Base-by-base conservation (phyloP, 2,113 vertebrate species). In the Melospiza georgiana region DNA sequence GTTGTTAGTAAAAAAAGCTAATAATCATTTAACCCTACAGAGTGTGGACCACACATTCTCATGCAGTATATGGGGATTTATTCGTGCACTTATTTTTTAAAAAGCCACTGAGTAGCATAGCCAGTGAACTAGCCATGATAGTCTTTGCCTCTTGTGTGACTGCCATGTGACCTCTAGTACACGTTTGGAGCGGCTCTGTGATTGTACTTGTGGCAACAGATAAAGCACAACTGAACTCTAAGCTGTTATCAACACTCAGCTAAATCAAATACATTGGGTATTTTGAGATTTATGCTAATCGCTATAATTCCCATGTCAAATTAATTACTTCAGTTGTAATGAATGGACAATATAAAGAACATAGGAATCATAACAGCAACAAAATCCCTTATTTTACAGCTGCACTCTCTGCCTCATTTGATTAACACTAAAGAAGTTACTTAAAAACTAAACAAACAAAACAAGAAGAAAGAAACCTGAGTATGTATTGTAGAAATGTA, bases 401-500 rank as follows among this genome's bases (percentile, higher is more conserved):
- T 96, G 96, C 91, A 94, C 93, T 89, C 75, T 97, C 97, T 95
- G 96, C 95, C 97, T 97, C 97, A 96, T 97, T 94, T 94, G 93
- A 94, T 96, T 89, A 87, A 97, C 88, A 85, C 75, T 96, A 95
- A 93, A 91, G 81, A 94, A 96, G 41, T 90, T 93, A 75, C 83
- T 94, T 93, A 84, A 95, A 95, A 96, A 94, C 67, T 91, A 92
- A 93, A 95, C 92, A 95, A 95, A 92, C 80, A 92, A 94, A 95
- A 89, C 93, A 96, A 95, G 57, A 97, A 95, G 89, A 97, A 93
- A 94, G 93, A 97, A 97, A 97, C 94, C 94, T 97, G 97, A 98
- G 94, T 97, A 98, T 97, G 98, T 98, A 98, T 97, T 98, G 98
- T 98, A 98, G 98, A 98, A 98, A 98, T 98, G 97, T 98, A 98